Evolutionary conservation across 53 echinoderm and acorn worm species (phyloP).

Genomic region (Glandiceps talaboti): DNA sequence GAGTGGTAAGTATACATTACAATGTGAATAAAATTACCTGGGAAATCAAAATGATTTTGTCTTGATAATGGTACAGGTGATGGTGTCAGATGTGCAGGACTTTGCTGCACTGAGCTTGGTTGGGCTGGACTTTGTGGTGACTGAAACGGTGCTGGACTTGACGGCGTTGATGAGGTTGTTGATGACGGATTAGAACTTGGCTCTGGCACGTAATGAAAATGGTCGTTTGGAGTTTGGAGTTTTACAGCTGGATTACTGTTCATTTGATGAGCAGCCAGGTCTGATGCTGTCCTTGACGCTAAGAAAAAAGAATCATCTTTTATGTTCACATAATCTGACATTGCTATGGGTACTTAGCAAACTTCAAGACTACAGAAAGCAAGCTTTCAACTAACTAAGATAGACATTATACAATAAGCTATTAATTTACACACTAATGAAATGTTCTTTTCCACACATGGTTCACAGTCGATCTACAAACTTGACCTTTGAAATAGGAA

Average conservation of each 20-base stretch:
- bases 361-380: too few species aligned
- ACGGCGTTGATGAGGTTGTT: constrained; percentile 88
- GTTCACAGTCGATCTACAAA: too few species aligned
- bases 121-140: constrained; percentile 73
- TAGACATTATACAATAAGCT: too few species aligned
- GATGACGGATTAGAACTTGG: constrained; percentile 98
- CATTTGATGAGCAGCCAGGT: constrained; percentile 1
- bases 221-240: not conserved
- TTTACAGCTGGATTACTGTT: not conserved
- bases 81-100: not conserved
- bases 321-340: too few species aligned
- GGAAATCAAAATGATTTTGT: constrained; percentile 71
- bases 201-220: constrained; percentile 51
- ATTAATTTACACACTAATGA: too few species aligned
- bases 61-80: not conserved
- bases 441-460: too few species aligned
- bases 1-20: too few species aligned
- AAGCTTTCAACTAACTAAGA: too few species aligned
- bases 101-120: constrained; percentile 43
- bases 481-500: too few species aligned
- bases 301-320: constrained; percentile 4
- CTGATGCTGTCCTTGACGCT: not conserved
- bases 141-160: constrained; percentile 77
- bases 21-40: too few species aligned
- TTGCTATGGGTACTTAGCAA: too few species aligned